These are phyloP conservation scores for Pammene aurita DNA, from an alignment of 2,888 invertebrate species.

Conservation along the genomic window DNA sequence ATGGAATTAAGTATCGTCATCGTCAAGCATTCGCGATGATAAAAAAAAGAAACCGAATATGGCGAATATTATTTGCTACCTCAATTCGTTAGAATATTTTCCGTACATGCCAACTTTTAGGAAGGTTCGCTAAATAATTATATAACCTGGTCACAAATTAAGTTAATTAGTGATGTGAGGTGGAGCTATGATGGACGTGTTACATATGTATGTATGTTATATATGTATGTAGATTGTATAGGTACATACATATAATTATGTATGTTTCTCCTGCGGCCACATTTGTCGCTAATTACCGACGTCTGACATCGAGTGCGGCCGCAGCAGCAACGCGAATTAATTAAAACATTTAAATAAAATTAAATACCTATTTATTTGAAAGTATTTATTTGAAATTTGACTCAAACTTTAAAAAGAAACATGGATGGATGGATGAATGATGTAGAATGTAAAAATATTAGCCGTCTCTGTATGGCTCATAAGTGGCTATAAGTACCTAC, in stretches of 20 bases:
- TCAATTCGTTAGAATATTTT: neutral
- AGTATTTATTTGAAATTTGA: neutral
- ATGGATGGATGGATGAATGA: neutral
- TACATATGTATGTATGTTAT: neutral
- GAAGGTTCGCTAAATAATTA: neutral
- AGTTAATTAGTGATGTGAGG: constrained; percentile 28
- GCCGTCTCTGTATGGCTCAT: too few species aligned
- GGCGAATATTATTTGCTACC: neutral
- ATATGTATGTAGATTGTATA: neutral
- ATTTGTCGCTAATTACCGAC: constrained; percentile 42
- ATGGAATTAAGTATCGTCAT: too few species aligned
- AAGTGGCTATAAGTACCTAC: too few species aligned
- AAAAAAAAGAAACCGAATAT: too few species aligned
- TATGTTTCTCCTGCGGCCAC: constrained; percentile 16
- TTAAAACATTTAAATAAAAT: constrained; percentile 5
- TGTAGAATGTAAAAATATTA: too few species aligned
- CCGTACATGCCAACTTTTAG: too few species aligned
- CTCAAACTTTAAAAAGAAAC: neutral
- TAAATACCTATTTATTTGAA: neutral
- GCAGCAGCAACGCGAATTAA: constrained; percentile 19
- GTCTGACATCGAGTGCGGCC: constrained; percentile 22
- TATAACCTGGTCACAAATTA: constrained; percentile 15
- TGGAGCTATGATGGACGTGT: constrained; percentile 14
- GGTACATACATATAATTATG: neutral
- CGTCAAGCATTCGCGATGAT: too few species aligned